Evolutionary conservation across 2,113 vertebrate genomes (phyloP), one percentile per base, ranked within the genome.

Genomic region (Amphilophus citrinellus): DNA sequence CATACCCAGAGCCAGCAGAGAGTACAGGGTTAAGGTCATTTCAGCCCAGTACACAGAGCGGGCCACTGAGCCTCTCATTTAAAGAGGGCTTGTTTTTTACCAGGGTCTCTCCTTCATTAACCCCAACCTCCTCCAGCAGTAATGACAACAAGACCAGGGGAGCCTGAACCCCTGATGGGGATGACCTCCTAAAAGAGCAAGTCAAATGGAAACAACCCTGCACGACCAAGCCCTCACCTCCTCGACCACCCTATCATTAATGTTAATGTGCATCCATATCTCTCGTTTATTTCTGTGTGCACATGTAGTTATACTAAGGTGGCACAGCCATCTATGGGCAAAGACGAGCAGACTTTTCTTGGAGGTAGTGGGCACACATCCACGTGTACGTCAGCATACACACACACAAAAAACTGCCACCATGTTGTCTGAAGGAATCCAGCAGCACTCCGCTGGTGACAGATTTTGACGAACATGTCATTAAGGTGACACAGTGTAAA

Each of bases 401-500:
- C 87, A 87, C 87, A 62, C 79, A 76, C 58, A 80, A 79, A 82
- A 92, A 95, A 87, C 95, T 96, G 94, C 95, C 95, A 90, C 92
- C 93, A 93, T 91, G 92, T 93, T 92, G 95, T 97, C 94, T 95
- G 95, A 96, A 89, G 89, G 94, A 95, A 89, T 94, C 92, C 80
- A 91, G 93, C 93, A 93, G 93, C 94, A 92, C 95, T 91, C 96
- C 87, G 90, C 94, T 85, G 94, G 93, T 96, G 95, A 96, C 96
- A 96, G 94, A 94, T 93, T 95, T 91, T 96, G 96, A 97, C 96
- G 96, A 96, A 93, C 95, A 93, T 96, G 97, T 96, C 96, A 96
- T 96, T 96, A 95, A 96, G 95, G 93, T 96, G 96, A 96, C 95
- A 96, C 88, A 93, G 95, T 96, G 96, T 96, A 96, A 97, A 97